phyloP scores from a whole-genome alignment of 2,113 vertebrate genomes.

The Sinocyclocheilus grahami region DNA sequence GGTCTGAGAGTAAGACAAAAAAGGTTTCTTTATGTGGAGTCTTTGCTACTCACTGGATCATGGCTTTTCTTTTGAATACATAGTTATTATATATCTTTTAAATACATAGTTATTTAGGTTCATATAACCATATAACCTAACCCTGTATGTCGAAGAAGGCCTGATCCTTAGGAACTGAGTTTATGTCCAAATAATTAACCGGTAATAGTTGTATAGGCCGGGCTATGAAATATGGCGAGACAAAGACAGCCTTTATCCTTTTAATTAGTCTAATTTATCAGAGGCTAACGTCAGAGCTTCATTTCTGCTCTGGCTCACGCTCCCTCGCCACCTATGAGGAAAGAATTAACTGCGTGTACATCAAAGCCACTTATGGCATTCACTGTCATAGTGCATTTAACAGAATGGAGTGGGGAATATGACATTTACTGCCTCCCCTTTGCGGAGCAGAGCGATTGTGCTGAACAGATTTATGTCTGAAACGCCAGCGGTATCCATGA shows the following conservation, averaged over 20 bases:
- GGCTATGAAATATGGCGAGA: background rate
- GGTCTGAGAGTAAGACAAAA: too few relatives aligned
- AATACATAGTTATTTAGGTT: background rate
- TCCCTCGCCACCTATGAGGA: constrained; percentile 5
- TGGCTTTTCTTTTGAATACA: background rate
- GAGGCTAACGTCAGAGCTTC: constrained; percentile 6
- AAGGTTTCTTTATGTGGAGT: too few relatives aligned
- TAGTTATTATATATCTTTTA: background rate
- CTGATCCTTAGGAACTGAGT: background rate
- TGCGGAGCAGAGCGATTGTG: constrained; percentile 16
- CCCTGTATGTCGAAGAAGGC: background rate
- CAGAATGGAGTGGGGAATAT: constrained; percentile 42
- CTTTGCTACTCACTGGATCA: too few relatives aligned
- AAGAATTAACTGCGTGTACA: constrained; percentile 46
- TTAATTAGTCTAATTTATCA: constrained; percentile 30
- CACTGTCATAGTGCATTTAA: constrained; percentile 53
- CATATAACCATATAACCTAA: background rate
- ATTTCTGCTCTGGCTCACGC: background rate
- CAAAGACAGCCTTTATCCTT: constrained; percentile 27
- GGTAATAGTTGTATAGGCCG: background rate
- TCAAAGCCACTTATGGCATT: constrained; percentile 49
- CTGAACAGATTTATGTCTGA: constrained; percentile 52
- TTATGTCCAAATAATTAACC: constrained; percentile 24
- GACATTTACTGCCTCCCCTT: constrained; percentile 54
- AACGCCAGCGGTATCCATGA: constrained; percentile 26